Percentiles rank a stretch among this genome's conserved stretches.
Evolutionary conservation across 2,888 invertebrate genomes (phyloP).

Genomic region (Oegoconia quadripuncta): DNA sequence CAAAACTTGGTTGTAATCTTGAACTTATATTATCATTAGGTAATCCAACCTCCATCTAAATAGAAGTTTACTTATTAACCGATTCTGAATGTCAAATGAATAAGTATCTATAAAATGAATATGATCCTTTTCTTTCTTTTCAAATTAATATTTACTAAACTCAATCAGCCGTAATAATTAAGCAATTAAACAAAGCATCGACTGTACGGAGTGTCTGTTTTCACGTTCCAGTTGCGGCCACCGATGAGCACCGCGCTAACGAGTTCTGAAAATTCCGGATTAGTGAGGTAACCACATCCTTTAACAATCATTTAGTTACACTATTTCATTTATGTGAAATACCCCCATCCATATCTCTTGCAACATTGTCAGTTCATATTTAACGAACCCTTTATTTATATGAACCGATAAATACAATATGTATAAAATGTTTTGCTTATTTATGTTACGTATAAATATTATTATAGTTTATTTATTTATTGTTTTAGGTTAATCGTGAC

Average conservation of each 20-base stretch:
- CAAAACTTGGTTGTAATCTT: too few relatives aligned
- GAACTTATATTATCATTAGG: too few relatives aligned
- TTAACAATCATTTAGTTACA: conserved; percentile 7
- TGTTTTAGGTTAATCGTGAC: conserved; percentile 76
- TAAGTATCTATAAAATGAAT: too few relatives aligned
- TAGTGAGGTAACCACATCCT: conserved; percentile 65
- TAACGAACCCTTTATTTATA: background rate
- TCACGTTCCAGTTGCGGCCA: conserved; percentile 69
- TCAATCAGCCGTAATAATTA: too few relatives aligned
- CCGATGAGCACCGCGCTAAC: conserved; percentile 69
- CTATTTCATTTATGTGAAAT: conserved; percentile 12
- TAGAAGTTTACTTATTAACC: too few relatives aligned
- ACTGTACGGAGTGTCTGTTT: conserved; percentile 5
- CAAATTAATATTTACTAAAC: too few relatives aligned
- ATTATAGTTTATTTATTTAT: conserved; percentile 33
- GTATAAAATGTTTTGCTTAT: background rate
- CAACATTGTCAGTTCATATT: background rate
- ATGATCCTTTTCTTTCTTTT: too few relatives aligned
- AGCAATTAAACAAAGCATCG: background rate
- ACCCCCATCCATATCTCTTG: background rate
- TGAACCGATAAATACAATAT: background rate
- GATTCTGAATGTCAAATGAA: too few relatives aligned
- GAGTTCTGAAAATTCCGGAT: conserved; percentile 77
- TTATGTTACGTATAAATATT: background rate
- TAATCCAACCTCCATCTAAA: too few relatives aligned